Percentiles rank a stretch among this genome's conserved stretches.
These are phyloP conservation scores for Sternarchorhynchus goeldii DNA, from an alignment of 2,797 vertebrate species.

Conservation along the genomic window DNA sequence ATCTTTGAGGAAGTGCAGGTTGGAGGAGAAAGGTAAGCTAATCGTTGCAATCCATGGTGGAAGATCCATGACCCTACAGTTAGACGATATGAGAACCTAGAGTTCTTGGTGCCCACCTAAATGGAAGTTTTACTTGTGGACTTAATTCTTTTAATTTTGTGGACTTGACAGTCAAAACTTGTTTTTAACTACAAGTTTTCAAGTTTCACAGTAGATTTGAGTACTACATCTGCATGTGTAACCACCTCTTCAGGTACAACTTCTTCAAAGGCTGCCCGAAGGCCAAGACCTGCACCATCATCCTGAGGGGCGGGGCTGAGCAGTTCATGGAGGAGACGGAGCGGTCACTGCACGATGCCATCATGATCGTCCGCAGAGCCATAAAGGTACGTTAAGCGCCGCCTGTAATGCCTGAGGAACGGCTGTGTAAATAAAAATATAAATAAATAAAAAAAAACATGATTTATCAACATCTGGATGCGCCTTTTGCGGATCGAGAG, in stretches of 20 bases:
- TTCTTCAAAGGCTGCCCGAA: slow-evolving; percentile 95
- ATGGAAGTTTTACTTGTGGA: neutral
- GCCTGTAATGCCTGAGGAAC: no score
- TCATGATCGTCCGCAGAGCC: slow-evolving; percentile 97
- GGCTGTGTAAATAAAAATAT: neutral
- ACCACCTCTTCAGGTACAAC: slow-evolving; percentile 82
- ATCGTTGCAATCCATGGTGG: neutral
- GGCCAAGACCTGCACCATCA: slow-evolving; percentile 93
- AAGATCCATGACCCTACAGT: no score
- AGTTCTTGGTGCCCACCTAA: no score
- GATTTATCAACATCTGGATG: no score
- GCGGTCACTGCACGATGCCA: slow-evolving; percentile 94
- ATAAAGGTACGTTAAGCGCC: slow-evolving; percentile 82
- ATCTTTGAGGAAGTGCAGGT: slow-evolving; percentile 96
- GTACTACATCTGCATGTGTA: neutral
- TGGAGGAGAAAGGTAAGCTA: slow-evolving; percentile 88
- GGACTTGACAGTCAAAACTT: no score
- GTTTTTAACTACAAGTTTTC: no score
- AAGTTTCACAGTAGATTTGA: neutral
- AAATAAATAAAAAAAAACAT: no score
- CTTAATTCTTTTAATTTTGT: no score
- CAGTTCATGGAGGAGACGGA: slow-evolving; percentile 99
- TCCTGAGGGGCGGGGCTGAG: slow-evolving; percentile 92
- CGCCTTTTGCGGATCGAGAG: neutral
- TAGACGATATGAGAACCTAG: no score